These are phyloP conservation scores for Scarus forsteni DNA, from an alignment of 2,797 vertebrate species.

Conservation along the genomic window DNA sequence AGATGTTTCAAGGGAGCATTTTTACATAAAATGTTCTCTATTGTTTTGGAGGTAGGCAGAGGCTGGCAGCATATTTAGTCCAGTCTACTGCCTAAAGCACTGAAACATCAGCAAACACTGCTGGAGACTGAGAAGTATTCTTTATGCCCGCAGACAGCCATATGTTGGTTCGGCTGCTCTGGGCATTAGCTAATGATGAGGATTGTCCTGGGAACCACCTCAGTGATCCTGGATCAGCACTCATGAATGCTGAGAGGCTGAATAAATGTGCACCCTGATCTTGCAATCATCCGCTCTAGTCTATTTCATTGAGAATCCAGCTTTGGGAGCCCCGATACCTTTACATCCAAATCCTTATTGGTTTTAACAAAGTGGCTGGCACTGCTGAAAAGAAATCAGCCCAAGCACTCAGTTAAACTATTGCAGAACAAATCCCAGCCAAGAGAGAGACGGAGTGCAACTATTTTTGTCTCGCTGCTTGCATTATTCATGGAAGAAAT, in stretches of 20 bases:
- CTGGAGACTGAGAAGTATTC: slow-evolving; percentile 13
- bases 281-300: slow-evolving; percentile 53
- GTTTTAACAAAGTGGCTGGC: slow-evolving; percentile 66
- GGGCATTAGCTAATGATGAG: slow-evolving; percentile 49
- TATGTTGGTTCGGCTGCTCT: slow-evolving; percentile 32
- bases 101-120: slow-evolving; percentile 31
- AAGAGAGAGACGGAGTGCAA: slow-evolving; percentile 56
- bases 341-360: slow-evolving; percentile 52
- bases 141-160: slow-evolving; percentile 27
- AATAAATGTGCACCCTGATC: slow-evolving; percentile 64
- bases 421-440: slow-evolving; percentile 67
- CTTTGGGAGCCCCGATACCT: slow-evolving; percentile 46
- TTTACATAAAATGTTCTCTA: neutral
- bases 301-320: slow-evolving; percentile 54
- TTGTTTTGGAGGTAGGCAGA: slow-evolving; percentile 7
- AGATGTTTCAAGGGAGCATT: neutral
- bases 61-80: slow-evolving; percentile 1
- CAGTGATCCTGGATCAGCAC: slow-evolving; percentile 51
- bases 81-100: neutral
- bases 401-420: slow-evolving; percentile 61
- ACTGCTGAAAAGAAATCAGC: slow-evolving; percentile 59
- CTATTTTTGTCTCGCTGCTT: slow-evolving; percentile 72
- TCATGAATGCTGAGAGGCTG: slow-evolving; percentile 30
- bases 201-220: slow-evolving; percentile 50
- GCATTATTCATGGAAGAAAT: slow-evolving; percentile 80